phyloP scores from a whole-genome alignment of 2,797 vertebrate genomes.

The Caiman crocodilus region DNA sequence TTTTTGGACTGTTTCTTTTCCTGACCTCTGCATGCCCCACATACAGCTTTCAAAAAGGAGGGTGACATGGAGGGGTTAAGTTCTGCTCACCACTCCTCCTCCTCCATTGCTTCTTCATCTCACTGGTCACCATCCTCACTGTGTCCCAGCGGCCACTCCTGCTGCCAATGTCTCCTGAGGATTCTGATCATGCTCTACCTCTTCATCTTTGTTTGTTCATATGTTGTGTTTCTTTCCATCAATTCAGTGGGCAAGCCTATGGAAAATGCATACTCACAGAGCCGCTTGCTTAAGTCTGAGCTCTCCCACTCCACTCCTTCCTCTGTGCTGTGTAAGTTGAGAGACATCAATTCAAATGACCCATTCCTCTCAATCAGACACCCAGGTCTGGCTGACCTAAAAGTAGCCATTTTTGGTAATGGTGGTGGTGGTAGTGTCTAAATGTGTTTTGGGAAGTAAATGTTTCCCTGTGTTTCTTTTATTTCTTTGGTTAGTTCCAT shows the following conservation, averaged over 20 bases:
- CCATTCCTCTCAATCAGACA: slow-evolving; percentile 8
- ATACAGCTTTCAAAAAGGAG: slow-evolving; percentile 75
- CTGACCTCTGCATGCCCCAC: slow-evolving; percentile 69
- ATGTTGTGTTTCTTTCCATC: slow-evolving; percentile 83
- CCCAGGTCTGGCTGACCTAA: background rate
- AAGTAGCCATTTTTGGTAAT: background rate
- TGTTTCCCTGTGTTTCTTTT: background rate
- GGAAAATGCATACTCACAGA: slow-evolving; percentile 71
- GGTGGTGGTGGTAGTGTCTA: background rate
- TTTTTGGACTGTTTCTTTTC: slow-evolving; percentile 30
- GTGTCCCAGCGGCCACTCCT: slow-evolving; percentile 81
- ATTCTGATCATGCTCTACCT: slow-evolving; percentile 81
- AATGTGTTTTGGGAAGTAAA: background rate
- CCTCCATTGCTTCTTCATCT: slow-evolving; percentile 77
- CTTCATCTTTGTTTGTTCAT: slow-evolving; percentile 84
- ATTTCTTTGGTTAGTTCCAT: background rate
- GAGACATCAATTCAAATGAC: slow-evolving; percentile 48
- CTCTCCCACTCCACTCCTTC: slow-evolving; percentile 73
- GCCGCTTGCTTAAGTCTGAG: slow-evolving; percentile 75
- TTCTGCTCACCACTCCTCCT: slow-evolving; percentile 69
- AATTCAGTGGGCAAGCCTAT: slow-evolving; percentile 77
- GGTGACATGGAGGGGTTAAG: slow-evolving; percentile 74
- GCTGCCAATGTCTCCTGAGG: slow-evolving; percentile 81
- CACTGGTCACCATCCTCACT: slow-evolving; percentile 78
- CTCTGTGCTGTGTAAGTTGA: slow-evolving; percentile 81